phyloP scores from a whole-genome alignment of 2,888 invertebrate genomes.

The Cosmia trapezina region DNA sequence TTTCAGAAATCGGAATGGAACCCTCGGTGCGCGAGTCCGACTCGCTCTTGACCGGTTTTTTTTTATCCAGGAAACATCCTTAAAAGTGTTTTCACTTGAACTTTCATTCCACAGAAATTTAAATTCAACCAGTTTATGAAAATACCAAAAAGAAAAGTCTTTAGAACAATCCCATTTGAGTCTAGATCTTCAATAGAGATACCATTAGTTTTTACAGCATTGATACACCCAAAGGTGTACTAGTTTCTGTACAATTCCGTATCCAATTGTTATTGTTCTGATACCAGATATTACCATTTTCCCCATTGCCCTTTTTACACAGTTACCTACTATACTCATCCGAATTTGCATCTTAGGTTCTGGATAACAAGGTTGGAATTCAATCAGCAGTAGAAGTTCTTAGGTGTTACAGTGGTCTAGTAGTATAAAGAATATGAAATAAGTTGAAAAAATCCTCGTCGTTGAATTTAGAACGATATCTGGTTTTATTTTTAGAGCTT shows the following conservation, averaged over 20 bases:
- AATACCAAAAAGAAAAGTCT: slow-evolving; percentile 15
- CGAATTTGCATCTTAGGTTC: slow-evolving; percentile 20
- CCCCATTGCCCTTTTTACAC: slow-evolving; percentile 42
- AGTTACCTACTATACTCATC: slow-evolving; percentile 3
- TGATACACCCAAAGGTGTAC: slow-evolving; percentile 42
- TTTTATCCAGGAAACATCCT: no score
- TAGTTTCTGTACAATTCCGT: slow-evolving; percentile 57
- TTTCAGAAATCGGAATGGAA: no score
- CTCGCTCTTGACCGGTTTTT: no score
- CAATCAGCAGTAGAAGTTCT: background rate
- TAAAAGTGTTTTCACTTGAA: background rate
- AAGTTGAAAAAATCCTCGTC: slow-evolving; percentile 40
- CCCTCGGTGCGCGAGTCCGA: no score
- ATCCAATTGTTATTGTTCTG: slow-evolving; percentile 61
- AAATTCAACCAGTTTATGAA: slow-evolving; percentile 24
- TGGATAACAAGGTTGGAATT: slow-evolving; percentile 35
- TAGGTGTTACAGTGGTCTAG: slow-evolving; percentile 45
- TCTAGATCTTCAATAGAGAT: slow-evolving; percentile 48
- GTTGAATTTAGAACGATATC: slow-evolving; percentile 40
- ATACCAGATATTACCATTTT: slow-evolving; percentile 60
- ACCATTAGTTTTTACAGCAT: slow-evolving; percentile 62
- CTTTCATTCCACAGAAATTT: background rate
- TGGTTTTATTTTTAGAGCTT: slow-evolving; percentile 37
- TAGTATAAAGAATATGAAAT: slow-evolving; percentile 32
- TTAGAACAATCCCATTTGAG: slow-evolving; percentile 37